Evolutionary conservation across 2,888 invertebrate genomes (phyloP).

Genomic region (Rotaria sp.): DNA sequence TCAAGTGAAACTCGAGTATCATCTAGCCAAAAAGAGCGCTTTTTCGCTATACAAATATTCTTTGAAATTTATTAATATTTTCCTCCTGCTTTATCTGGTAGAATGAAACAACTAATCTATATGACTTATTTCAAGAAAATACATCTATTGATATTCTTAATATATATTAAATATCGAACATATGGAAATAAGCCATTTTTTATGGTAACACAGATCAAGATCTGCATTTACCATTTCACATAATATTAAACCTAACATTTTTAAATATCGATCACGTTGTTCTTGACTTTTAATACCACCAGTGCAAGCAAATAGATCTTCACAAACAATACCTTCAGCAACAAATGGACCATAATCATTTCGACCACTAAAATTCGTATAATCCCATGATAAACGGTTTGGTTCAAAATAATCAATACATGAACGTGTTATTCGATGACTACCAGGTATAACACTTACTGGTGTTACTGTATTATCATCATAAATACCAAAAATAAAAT

Average conservation of each 20-base stretch:
- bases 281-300: not conserved
- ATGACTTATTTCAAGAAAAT: too few relatives aligned
- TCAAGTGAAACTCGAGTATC: too few relatives aligned
- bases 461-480: not conserved
- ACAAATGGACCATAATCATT: constrained; percentile 6
- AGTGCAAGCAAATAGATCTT: not conserved
- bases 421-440: not conserved
- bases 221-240: not conserved
- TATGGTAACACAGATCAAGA: not conserved
- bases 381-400: not conserved
- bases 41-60: too few relatives aligned
- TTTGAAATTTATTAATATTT: too few relatives aligned
- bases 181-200: not conserved
- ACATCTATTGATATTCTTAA: too few relatives aligned
- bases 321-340: not conserved
- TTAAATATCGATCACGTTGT: not conserved
- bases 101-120: too few relatives aligned
- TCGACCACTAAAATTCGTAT: not conserved
- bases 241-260: not conserved
- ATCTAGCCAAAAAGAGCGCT: too few relatives aligned
- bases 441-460: not conserved
- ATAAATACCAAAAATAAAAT: constrained; percentile 10
- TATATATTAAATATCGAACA: not conserved
- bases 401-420: not conserved
- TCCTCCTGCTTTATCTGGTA: too few relatives aligned